Evolutionary conservation across 2,113 vertebrate genomes (phyloP).

Genomic region (Carlito syrichta): DNA sequence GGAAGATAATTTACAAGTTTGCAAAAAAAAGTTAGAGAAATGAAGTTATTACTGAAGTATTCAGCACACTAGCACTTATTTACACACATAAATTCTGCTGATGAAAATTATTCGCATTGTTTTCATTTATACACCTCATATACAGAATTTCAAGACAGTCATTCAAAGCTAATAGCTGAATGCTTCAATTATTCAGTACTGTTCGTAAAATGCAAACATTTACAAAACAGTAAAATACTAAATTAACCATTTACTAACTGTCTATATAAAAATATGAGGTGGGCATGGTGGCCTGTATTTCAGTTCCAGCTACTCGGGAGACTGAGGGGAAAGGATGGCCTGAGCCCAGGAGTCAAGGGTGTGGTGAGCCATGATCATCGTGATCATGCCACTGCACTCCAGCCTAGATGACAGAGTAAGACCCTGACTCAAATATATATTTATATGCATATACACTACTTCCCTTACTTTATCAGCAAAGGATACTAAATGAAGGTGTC

Average conservation of each 20-base stretch:
- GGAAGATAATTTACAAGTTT: background rate
- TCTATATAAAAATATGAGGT: no score
- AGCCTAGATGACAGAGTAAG: no score
- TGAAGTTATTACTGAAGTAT: background rate
- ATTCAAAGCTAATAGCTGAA: background rate
- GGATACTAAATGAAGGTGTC: background rate
- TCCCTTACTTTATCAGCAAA: background rate
- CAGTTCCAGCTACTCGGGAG: no score
- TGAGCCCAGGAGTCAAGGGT: no score
- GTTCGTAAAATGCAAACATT: background rate
- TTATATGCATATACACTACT: no score
- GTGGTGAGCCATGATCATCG: no score
- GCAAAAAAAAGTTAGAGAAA: background rate
- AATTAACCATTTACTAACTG: background rate
- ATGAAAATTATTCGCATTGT: background rate
- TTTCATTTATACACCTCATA: background rate
- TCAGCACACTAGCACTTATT: background rate
- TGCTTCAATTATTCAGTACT: background rate
- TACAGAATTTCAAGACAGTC: background rate
- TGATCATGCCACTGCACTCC: no score
- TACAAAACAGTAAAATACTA: background rate
- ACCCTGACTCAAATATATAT: no score
- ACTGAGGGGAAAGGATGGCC: no score
- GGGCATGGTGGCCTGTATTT: no score
- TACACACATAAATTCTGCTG: background rate